These are phyloP conservation scores for Myrmecophaga tridactyla DNA, from an alignment of 2,113 vertebrate species.

Conservation along the genomic window DNA sequence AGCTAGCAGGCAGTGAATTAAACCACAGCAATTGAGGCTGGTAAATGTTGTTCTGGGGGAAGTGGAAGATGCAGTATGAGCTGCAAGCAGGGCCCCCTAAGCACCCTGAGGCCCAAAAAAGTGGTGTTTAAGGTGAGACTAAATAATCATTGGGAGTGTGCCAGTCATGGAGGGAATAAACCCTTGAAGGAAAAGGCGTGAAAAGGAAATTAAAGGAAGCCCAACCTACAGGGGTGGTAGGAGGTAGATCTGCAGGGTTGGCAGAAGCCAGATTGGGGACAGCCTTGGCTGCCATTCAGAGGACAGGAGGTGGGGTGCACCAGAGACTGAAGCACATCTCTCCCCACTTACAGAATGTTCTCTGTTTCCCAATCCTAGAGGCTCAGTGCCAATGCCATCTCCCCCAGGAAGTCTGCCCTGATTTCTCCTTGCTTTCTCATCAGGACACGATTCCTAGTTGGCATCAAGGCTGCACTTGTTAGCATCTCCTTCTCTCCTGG, in stretches of 20 bases:
- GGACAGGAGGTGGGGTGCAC: background rate
- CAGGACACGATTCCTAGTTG: background rate
- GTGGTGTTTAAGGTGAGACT: background rate
- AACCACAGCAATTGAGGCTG: background rate
- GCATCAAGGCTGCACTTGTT: background rate
- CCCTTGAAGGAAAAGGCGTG: background rate
- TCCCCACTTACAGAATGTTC: background rate
- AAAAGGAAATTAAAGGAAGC: background rate
- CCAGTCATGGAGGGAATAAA: background rate
- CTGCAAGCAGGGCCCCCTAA: background rate
- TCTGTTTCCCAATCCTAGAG: background rate
- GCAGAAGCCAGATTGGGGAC: background rate
- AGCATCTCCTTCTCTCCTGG: background rate
- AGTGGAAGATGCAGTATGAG: background rate
- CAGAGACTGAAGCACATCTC: background rate
- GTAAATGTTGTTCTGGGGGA: background rate
- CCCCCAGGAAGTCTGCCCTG: background rate
- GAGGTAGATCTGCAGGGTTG: background rate
- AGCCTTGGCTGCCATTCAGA: background rate
- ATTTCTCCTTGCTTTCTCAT: conserved; percentile 22
- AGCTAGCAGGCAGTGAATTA: background rate
- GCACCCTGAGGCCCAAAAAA: background rate
- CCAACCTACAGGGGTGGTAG: background rate
- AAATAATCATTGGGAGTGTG: background rate
- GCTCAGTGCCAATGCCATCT: background rate